Evolutionary conservation across 1,140 invertebrate genomes (phyloP), one percentile per base, ranked within the genome.

Genomic region (Drepana arcuata): DNA sequence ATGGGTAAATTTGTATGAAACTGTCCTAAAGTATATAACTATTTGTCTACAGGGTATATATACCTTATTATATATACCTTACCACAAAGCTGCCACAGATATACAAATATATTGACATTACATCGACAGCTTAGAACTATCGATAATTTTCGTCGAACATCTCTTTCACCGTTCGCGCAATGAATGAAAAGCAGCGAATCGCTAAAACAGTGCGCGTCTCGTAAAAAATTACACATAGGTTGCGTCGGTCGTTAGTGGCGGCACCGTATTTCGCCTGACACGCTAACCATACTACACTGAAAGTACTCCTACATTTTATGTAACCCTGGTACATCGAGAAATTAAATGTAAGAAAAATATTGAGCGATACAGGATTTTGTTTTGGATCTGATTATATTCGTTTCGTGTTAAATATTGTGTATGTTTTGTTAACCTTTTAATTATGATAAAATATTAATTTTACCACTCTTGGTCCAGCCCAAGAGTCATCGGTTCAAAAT

Each of bases 151-250:
- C 18, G 18, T 21, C 4, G 18, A 21, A 21, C 4, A 4, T 9
- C 18, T 9, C 4, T 21, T 5, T 5, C 18, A 21, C 4, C 4
- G 21, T 37, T 34, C 26, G 37, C 11, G 36, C 52, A 52, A 56
- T 60, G 56, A 60, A 60, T 60, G 56, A 52, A 52, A 60, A 56
- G 56, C 48, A 32, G 30, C 25, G 34, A 55, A 48, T 48, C 31
- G 40, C 40, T 36, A 51, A n/a, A n/a, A 45, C 34, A 27, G 42
- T 33, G 38, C 23, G 41, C 33, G 24, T 7, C 36, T 46, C 32
- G 52, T 56, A 50, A 59, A 59, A 52, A 55, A 39, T 48, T 43
- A 60, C 52, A 39, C 30, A 16, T 16, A 18, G 25, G 11, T 35
- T 26, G 34, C 26, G 31, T 25, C 25, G 41, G 26, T 41, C 41